Evolutionary conservation across 2,888 invertebrate genomes (phyloP).

Genomic region (Lucinisca nassula): DNA sequence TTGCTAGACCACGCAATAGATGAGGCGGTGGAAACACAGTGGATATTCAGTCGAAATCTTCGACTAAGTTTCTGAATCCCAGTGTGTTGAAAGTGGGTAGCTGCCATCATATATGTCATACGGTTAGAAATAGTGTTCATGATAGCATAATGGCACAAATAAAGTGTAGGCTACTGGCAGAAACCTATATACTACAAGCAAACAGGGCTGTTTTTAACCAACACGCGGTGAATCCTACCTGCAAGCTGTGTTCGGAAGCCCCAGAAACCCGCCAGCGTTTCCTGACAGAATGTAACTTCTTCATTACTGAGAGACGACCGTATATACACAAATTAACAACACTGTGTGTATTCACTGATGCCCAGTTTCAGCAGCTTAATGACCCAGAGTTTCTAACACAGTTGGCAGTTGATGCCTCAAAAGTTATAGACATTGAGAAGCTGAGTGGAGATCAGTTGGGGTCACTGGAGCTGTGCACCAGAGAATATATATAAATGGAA

Average conservation of each 20-base stretch:
- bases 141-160: too few relatives aligned
- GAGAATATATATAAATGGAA: neutral
- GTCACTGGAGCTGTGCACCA: neutral
- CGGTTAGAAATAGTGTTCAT: too few relatives aligned
- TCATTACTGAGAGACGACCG: neutral
- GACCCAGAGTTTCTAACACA: neutral
- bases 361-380: neutral
- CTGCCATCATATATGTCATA: neutral
- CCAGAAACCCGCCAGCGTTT: neutral
- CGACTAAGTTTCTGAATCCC: neutral
- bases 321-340: neutral
- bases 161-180: neutral
- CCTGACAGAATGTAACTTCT: neutral
- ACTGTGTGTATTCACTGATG: neutral
- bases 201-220: slow-evolving; percentile 9
- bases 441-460: neutral
- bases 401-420: neutral
- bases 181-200: neutral
- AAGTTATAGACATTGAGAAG: neutral
- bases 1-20: neutral
- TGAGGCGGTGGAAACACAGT: neutral
- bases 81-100: neutral
- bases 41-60: neutral
- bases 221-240: neutral
- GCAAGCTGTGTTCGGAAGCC: neutral